Evolutionary conservation across 2,113 vertebrate species (phyloP).

Genomic region (Catharus fuscescens): DNA sequence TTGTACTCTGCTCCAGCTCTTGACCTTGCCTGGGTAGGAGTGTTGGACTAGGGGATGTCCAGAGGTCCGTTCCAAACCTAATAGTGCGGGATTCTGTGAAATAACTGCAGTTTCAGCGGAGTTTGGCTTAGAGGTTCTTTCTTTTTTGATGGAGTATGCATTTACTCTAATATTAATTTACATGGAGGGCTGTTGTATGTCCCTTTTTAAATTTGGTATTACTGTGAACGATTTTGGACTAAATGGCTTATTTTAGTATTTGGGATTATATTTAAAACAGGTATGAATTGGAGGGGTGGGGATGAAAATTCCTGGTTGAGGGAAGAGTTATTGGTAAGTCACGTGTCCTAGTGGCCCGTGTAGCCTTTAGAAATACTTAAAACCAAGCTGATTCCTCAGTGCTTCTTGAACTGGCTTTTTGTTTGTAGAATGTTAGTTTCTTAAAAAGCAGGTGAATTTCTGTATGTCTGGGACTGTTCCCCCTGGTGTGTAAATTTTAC

Average conservation of each 20-base stretch:
- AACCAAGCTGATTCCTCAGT: neutral
- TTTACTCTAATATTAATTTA: neutral
- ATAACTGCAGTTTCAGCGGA: neutral
- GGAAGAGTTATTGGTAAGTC: neutral
- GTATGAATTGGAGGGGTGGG: rapidly evolving
- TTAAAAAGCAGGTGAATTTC: neutral
- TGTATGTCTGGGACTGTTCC: neutral
- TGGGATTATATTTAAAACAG: rapidly evolving
- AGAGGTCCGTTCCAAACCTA: no score
- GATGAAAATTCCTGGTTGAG: neutral
- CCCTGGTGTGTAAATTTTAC: neutral
- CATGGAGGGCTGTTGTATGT: neutral
- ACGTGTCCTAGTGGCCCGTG: neutral
- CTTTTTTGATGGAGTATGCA: rapidly evolving
- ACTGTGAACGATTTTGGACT: rapidly evolving
- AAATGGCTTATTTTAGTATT: neutral
- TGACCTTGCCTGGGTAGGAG: neutral
- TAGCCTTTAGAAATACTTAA: neutral
- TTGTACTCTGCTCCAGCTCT: neutral
- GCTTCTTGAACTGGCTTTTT: neutral
- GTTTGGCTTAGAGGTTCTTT: neutral
- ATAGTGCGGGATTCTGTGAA: neutral
- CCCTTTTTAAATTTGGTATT: rapidly evolving
- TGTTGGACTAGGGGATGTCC: neutral
- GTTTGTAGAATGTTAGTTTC: neutral